Percentiles rank a stretch among this genome's conserved stretches.
phyloP scores from a whole-genome alignment of 2,113 vertebrate genomes.

The Ceyx margarethae region DNA sequence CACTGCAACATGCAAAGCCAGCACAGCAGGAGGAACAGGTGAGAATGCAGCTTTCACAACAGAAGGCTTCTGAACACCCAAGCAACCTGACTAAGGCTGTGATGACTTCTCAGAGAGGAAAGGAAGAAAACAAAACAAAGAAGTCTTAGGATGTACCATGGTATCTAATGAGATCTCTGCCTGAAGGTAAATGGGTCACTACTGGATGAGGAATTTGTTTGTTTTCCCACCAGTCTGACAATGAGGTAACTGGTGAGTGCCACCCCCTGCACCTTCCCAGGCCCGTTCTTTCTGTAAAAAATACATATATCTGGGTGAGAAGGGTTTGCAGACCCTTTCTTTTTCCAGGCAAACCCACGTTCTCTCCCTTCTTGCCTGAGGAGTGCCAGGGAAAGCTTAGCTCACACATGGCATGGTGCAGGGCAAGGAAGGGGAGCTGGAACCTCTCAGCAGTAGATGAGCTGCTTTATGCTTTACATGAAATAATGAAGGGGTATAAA shows the following conservation, averaged over 20 bases:
- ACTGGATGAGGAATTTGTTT: neutral
- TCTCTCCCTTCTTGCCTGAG: neutral
- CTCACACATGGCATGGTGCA: rapidly evolving
- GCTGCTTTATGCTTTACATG: neutral
- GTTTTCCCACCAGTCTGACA: neutral
- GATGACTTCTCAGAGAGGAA: neutral
- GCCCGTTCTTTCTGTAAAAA: neutral
- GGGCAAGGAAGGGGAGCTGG: neutral
- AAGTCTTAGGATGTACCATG: neutral
- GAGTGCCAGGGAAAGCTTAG: neutral
- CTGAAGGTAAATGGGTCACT: conserved; percentile 12
- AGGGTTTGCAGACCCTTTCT: neutral
- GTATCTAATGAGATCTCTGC: neutral
- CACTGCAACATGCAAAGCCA: neutral
- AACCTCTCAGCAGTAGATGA: neutral
- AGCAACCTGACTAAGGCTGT: neutral
- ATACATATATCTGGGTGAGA: neutral
- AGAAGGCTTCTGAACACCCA: neutral
- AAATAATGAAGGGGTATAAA: neutral
- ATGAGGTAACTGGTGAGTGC: neutral
- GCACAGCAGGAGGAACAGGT: neutral
- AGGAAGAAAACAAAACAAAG: too few species aligned
- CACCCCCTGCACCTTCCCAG: neutral
- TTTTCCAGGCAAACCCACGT: neutral
- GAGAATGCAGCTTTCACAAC: neutral